These are phyloP conservation scores for Drosophila fulvimacula DNA, from an alignment of 2,888 invertebrate species.

Conservation along the genomic window DNA sequence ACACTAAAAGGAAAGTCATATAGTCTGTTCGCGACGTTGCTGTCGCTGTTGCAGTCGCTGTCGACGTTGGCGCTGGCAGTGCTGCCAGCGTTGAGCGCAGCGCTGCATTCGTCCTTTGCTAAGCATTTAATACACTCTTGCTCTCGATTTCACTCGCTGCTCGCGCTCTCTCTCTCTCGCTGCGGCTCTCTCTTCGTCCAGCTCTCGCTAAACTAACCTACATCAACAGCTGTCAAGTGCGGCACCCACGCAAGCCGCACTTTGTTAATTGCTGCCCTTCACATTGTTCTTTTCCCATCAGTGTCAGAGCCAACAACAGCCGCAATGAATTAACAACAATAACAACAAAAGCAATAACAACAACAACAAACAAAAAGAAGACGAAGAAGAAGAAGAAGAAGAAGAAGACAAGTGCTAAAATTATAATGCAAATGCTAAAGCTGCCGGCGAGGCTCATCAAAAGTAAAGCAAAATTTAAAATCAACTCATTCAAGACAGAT, in stretches of 20 bases:
- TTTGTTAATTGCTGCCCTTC: slow-evolving; percentile 33
- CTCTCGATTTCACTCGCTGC: background rate
- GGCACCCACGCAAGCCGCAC: slow-evolving; percentile 56
- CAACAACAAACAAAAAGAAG: background rate
- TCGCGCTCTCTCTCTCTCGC: slow-evolving; percentile 6
- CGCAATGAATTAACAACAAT: slow-evolving; percentile 5
- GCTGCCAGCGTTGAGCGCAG: slow-evolving; percentile 15
- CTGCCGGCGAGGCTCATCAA: slow-evolving; percentile 5
- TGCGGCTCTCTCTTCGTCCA: slow-evolving; percentile 15
- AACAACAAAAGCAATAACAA: background rate
- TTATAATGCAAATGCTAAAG: slow-evolving; percentile 29
- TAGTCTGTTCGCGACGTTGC: slow-evolving; percentile 23
- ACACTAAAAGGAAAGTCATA: slow-evolving; percentile 55
- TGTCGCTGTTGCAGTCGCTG: slow-evolving; percentile 16
- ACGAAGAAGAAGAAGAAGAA: background rate
- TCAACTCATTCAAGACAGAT: slow-evolving; percentile 49
- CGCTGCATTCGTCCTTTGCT: slow-evolving; percentile 20
- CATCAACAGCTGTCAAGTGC: slow-evolving; percentile 80
- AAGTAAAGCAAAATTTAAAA: slow-evolving; percentile 34
- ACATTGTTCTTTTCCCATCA: slow-evolving; percentile 20
- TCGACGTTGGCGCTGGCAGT: slow-evolving; percentile 6
- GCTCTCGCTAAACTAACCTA: slow-evolving; percentile 79
- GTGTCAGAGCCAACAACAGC: slow-evolving; percentile 13
- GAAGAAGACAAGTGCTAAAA: slow-evolving; percentile 8
- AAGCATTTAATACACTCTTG: background rate